phyloP scores from a whole-genome alignment of 2,797 vertebrate species.

The Danionella dracula region DNA sequence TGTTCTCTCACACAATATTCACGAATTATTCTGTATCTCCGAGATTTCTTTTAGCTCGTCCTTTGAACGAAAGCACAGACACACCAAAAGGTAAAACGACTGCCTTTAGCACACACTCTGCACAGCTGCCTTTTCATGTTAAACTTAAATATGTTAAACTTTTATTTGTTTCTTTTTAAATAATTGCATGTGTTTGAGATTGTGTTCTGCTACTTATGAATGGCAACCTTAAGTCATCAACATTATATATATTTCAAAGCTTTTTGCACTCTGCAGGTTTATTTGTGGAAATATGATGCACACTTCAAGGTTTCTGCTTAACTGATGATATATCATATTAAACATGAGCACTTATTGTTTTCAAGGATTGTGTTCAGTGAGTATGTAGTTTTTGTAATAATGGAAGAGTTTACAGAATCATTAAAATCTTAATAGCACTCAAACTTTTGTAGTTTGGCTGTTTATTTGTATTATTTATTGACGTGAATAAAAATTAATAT shows the following conservation, averaged over 20 bases:
- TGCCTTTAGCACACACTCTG: too few relatives aligned
- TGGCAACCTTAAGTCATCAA: too few relatives aligned
- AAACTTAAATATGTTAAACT: too few relatives aligned
- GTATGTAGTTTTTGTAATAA: constrained; percentile 50
- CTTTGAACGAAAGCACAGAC: background rate
- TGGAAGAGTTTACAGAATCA: constrained; percentile 53
- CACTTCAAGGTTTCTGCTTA: constrained; percentile 17
- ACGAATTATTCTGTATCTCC: constrained; percentile 21
- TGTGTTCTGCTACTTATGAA: too few relatives aligned
- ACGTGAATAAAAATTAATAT: too few relatives aligned
- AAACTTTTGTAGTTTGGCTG: background rate
- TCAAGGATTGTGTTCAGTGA: constrained; percentile 15
- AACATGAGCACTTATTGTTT: constrained; percentile 25
- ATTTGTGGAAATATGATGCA: constrained; percentile 9
- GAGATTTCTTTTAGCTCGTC: constrained; percentile 10
- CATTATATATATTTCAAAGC: background rate
- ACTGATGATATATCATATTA: background rate
- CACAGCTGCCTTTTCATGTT: too few relatives aligned
- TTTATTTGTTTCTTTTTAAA: too few relatives aligned
- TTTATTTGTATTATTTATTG: too few relatives aligned
- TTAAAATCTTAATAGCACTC: too few relatives aligned
- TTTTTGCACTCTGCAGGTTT: too few relatives aligned
- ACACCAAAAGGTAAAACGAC: too few relatives aligned
- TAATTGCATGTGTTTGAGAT: background rate
- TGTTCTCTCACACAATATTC: constrained; percentile 18